Conservation (phyloP, 2,888 invertebrate genomes). For the Orthosia gothica region DNA sequence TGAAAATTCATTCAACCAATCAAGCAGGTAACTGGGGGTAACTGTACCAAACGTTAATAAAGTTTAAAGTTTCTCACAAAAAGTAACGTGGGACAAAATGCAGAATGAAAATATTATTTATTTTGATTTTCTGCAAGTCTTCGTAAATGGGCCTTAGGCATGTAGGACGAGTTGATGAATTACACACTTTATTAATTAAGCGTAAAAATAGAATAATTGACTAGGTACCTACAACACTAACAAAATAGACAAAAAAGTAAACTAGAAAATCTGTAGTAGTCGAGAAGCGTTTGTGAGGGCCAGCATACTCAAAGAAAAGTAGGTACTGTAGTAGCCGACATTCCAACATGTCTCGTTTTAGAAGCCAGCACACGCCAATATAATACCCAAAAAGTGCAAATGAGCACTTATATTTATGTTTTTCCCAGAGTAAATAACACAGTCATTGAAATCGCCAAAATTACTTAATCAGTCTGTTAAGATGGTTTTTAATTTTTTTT, state of each 20-base stretch:
- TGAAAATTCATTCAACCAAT: no score
- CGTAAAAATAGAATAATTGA: not conserved
- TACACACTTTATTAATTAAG: not conserved
- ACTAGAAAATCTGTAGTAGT: no score
- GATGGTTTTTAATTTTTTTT: conserved; percentile 60
- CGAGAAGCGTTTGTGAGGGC: no score
- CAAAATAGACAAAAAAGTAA: not conserved
- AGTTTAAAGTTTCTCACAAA: no score
- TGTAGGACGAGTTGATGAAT: no score
- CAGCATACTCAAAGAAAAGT: no score
- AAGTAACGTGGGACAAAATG: no score
- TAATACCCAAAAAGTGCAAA: conserved; percentile 15
- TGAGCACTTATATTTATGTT: conserved; percentile 40
- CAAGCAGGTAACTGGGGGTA: no score
- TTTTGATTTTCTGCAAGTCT: no score
- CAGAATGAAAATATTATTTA: no score
- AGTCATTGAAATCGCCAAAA: conserved; percentile 64
- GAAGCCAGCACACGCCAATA: conserved; percentile 7
- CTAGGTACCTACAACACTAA: not conserved
- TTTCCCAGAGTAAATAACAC: conserved; percentile 46
- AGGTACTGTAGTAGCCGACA: not conserved
- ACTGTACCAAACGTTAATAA: no score
- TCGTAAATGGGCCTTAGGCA: no score
- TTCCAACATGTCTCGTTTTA: not conserved
- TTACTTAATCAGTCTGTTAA: conserved; percentile 67